Evolutionary conservation across 2,888 invertebrate genomes (phyloP), one percentile per base, ranked within the genome.

Genomic region (Synergus japonicus): DNA sequence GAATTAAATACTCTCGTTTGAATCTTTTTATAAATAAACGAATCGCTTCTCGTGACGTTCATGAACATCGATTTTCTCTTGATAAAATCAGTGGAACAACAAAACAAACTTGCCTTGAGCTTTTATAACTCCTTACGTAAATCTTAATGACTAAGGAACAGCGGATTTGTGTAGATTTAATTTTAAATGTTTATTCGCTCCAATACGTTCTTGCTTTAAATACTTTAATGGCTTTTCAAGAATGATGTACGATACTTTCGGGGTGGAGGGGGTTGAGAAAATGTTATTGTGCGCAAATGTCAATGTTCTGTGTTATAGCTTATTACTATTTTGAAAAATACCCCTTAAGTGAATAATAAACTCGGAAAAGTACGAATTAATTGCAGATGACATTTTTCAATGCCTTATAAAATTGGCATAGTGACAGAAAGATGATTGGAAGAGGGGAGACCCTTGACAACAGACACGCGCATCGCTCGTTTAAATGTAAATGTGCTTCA

Each of bases 401-500:
- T 1, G 1, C 22, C 22, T 60, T 22, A 60, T 12, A 54, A 2
- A 60, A 49, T 49, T 69, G 8, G 15, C 18, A 69, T 18, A 15
- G 13, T 4, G 44, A 29, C 44, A 18, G 7, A 29, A 22, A 49
- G 69, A 49, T 69, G 69, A 69, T 69, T 69, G 49, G 15, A 49
- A 49, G 22, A 60, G 12, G 22, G 5, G 22, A 29, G 22, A 29
- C 60, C 18, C 5, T 60, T 10, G 12, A 18, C 22, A 4, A 22
- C 22, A 10, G 29, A 69, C 22, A 69, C 15, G 46, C 46, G 15
- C 46, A 29, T 49, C 49, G 46, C 69, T 69, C 49, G 69, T 69
- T 66, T 69, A 69, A 69, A 69, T 69, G 49, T 49, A 69, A 69
- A 69, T 69, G 9, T 15, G 13, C 29, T n/a, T 69, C 22, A 49